Evolutionary conservation across 92 coral and sea anemone species (phyloP), one percentile per base, ranked within the genome.

Genomic region (Porites cylindrica): DNA sequence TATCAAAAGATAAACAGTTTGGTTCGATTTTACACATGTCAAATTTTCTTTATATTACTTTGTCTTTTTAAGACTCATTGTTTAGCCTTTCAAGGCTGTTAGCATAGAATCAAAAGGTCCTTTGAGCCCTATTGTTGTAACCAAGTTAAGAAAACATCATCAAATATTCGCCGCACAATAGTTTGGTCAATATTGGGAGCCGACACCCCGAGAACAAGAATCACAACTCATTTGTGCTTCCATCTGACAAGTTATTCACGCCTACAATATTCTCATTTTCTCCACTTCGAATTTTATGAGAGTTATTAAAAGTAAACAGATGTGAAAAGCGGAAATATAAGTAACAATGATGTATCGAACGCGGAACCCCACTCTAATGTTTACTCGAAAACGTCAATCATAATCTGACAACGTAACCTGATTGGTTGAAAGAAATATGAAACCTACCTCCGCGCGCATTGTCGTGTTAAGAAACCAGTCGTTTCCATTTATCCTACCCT

Each of bases 11-110:
- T 90, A 95, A 93, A 88, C 89, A 95, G 87, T 77, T 78, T 76
- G 91, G 81, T 74, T 85, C 76, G 93, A 88, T 93, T 95, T 95
- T 95, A 84, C 94, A 92, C 91, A 95, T 95, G 94, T 91, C 98
- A 95, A 74, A 81, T 66, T 80, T 79, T 62, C 91, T 69, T 82
- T 78, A 79, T 86, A 88, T 89, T 67, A 75, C 90, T 74, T 83
- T 91, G 96, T 93, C 90, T 72, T 86, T 85, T 79, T 84, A 88
- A 88, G 91, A 67, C 58, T 77, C 82, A 90, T 88, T 95, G 91
- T 91, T 86, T 85, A 62, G 38, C 71, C 64, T 82, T 91, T 84
- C 85, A 79, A 88, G 85, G 89, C 86, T 90, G 86, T 88, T 88
- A 89, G 88, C 72, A 85, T 66, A 76, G 86, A 68, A 87, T 69